phyloP scores from a whole-genome alignment of 2,113 vertebrate species.

The Seriola rivoliana region DNA sequence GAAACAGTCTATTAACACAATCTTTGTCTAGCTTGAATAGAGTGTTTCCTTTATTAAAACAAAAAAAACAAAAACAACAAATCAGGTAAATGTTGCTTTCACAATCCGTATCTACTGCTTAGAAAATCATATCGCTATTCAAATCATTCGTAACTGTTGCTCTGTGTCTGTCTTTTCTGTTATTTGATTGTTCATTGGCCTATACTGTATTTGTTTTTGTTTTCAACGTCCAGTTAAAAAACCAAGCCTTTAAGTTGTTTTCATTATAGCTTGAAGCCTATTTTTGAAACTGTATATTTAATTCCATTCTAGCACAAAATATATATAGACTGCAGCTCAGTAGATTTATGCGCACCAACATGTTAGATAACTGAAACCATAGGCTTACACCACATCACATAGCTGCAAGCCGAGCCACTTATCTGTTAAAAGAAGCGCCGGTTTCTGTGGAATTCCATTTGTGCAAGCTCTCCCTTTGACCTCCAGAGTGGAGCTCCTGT shows the following conservation, averaged over 20 bases:
- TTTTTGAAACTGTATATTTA: constrained; percentile 4
- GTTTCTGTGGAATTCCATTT: constrained; percentile 80
- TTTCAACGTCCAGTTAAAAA: background rate
- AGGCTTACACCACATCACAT: constrained; percentile 60
- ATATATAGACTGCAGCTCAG: background rate
- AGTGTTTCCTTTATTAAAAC: no score
- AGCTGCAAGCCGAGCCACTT: constrained; percentile 64
- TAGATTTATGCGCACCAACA: constrained; percentile 42
- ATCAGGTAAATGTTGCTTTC: no score
- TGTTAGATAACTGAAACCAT: constrained; percentile 52
- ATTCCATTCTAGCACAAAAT: background rate
- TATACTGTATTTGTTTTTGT: background rate
- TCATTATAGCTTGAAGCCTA: background rate
- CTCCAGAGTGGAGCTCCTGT: constrained; percentile 74
- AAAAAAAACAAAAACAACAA: no score
- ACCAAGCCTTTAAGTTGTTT: background rate
- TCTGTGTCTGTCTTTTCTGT: background rate
- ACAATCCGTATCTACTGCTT: no score
- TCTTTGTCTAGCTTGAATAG: background rate
- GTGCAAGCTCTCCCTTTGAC: constrained; percentile 72
- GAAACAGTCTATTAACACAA: no score
- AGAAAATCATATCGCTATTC: background rate
- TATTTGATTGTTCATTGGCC: background rate
- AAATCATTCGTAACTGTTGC: background rate
- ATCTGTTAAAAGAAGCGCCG: constrained; percentile 71